Evolutionary conservation across 2,113 vertebrate genomes (phyloP).

Genomic region (Hippopotamus amphibius): DNA sequence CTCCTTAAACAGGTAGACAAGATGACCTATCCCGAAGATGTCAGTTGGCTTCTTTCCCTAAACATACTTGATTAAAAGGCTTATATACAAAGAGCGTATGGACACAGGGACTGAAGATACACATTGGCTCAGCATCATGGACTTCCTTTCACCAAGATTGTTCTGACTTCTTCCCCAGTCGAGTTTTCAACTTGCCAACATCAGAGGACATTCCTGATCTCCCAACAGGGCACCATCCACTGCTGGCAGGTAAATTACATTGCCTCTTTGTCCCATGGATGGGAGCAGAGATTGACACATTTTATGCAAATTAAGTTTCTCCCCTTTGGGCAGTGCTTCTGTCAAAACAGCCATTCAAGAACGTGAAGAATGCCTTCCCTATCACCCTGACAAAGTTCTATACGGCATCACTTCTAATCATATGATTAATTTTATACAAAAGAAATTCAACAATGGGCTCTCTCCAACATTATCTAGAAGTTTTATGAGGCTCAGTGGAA

Average conservation of each 20-base stretch:
- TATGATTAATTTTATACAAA: not conserved
- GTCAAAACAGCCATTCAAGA: not conserved
- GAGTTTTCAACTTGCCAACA: not conserved
- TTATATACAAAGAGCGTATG: not conserved
- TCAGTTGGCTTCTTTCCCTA: not conserved
- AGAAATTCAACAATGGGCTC: not conserved
- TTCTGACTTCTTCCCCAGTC: not conserved
- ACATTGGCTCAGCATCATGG: not conserved
- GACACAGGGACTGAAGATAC: not conserved
- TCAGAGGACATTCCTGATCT: not conserved
- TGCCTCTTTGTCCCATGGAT: not conserved
- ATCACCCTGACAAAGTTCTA: not conserved
- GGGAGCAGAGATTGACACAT: not conserved
- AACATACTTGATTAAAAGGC: not conserved
- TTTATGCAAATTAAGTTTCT: not conserved
- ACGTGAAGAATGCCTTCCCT: not conserved
- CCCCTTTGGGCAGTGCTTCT: not conserved
- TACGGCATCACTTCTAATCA: not conserved
- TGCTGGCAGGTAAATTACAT: not conserved
- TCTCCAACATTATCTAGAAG: not conserved
- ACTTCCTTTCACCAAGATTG: not conserved
- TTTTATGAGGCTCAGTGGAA: not conserved
- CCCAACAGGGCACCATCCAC: not conserved
- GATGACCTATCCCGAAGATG: not conserved
- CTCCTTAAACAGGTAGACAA: not conserved